Conservation (phyloP, 1,140 invertebrate genomes). For the Conopomorpha cramerella region DNA sequence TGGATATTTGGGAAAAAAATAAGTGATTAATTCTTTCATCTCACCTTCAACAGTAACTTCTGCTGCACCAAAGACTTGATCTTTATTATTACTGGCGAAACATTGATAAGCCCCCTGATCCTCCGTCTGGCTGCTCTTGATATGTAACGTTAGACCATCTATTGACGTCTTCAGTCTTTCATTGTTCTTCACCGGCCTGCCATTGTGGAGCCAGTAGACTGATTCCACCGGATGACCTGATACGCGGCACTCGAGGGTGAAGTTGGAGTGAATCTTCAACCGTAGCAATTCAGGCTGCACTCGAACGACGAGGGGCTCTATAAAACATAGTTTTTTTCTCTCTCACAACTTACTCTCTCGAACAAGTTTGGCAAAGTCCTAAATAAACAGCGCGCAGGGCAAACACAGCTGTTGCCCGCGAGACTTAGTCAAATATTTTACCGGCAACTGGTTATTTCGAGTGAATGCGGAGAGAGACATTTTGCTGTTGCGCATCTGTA, state of each 20-base stretch:
- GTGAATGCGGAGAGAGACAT: no score
- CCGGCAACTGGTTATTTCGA: no score
- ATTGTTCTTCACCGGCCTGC: constrained; percentile 66
- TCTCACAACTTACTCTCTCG: no score
- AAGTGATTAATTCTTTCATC: constrained; percentile 5
- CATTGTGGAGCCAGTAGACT: constrained; percentile 85
- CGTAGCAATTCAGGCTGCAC: constrained; percentile 75
- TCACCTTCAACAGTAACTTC: constrained; percentile 85
- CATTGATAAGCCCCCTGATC: constrained; percentile 92
- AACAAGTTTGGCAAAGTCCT: no score
- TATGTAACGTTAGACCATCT: constrained; percentile 62
- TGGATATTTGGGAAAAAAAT: neutral
- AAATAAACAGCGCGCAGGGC: no score
- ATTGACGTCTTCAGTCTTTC: constrained; percentile 62
- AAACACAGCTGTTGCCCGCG: no score
- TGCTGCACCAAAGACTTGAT: constrained; percentile 82
- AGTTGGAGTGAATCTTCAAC: constrained; percentile 81
- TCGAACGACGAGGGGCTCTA: constrained; percentile 74
- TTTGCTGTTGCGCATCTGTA: no score
- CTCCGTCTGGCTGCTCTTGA: constrained; percentile 73
- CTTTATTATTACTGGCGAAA: constrained; percentile 82
- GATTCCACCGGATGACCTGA: constrained; percentile 80
- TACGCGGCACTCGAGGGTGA: constrained; percentile 84
- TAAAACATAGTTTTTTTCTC: no score
- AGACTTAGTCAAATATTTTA: no score